phyloP scores from a whole-genome alignment of 2,888 invertebrate species.

The Drosophila acutilabella region DNA sequence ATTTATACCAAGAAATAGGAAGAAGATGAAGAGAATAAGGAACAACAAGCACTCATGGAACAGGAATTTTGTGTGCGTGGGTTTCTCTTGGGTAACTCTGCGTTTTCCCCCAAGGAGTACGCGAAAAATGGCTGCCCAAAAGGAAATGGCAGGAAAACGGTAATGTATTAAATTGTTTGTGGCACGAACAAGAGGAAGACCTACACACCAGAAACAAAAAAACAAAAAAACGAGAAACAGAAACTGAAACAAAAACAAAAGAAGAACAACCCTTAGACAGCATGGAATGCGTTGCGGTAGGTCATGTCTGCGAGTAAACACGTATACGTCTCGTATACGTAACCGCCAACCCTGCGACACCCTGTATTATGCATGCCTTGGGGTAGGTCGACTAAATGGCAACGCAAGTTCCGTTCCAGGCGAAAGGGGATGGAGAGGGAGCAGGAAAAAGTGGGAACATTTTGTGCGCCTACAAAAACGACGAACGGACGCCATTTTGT shows the following conservation, averaged over 20 bases:
- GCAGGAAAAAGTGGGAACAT: constrained; percentile 6
- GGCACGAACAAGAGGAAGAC: neutral
- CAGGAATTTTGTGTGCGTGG: constrained; percentile 6
- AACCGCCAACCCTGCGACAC: neutral
- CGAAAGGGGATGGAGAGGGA: constrained; percentile 16
- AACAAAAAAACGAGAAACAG: neutral
- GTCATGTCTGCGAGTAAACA: constrained; percentile 62
- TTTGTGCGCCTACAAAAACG: constrained; percentile 13
- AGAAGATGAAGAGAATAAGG: neutral
- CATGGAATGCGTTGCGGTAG: constrained; percentile 81
- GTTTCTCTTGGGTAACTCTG: constrained; percentile 5
- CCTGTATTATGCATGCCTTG: constrained; percentile 39
- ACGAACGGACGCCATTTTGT: constrained; percentile 69
- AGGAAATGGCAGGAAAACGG: constrained; percentile 49
- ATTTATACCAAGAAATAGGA: constrained; percentile 56
- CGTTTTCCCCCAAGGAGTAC: constrained; percentile 22
- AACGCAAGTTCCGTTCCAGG: constrained; percentile 70
- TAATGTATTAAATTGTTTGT: constrained; percentile 61
- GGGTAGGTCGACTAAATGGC: constrained; percentile 77
- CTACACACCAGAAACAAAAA: neutral
- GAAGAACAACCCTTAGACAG: constrained; percentile 74
- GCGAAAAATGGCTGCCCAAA: constrained; percentile 51
- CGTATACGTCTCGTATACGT: constrained; percentile 8
- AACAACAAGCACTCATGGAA: neutral
- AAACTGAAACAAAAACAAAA: constrained; percentile 6